Evolutionary conservation across 1,140 invertebrate species (phyloP).

Genomic region (Drosophila suzukii): DNA sequence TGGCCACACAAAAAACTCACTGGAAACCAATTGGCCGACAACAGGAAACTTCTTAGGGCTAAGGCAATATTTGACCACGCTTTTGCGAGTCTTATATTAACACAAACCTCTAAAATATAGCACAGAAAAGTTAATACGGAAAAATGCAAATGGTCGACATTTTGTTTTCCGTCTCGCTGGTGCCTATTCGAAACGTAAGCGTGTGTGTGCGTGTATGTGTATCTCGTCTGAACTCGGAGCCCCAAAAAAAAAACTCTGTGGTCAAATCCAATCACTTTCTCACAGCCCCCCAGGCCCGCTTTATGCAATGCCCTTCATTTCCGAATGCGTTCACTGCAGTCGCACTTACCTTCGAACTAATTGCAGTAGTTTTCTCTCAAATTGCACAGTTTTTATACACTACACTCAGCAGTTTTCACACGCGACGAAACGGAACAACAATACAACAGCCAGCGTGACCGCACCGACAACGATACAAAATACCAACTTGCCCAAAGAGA

Average conservation of each 20-base stretch:
- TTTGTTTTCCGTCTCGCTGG: constrained; percentile 80
- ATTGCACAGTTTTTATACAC: constrained; percentile 70
- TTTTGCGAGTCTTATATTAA: constrained; percentile 4
- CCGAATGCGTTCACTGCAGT: neutral
- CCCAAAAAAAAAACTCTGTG: constrained; percentile 25
- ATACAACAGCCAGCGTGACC: constrained; percentile 40
- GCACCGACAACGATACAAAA: neutral
- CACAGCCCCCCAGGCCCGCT: neutral
- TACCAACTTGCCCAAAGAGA: too few relatives aligned
- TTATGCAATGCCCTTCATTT: neutral
- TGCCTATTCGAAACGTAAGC: constrained; percentile 63
- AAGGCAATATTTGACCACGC: neutral
- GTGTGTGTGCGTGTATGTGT: constrained; percentile 42
- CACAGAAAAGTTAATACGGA: constrained; percentile 51
- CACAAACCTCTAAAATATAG: constrained; percentile 24
- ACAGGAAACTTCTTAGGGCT: neutral
- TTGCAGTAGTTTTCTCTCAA: constrained; percentile 29
- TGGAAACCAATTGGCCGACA: neutral
- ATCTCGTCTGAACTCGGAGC: constrained; percentile 62
- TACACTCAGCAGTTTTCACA: constrained; percentile 53
- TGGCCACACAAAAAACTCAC: constrained; percentile 30
- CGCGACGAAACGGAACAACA: constrained; percentile 72
- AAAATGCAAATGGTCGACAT: constrained; percentile 77
- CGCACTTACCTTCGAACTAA: constrained; percentile 61
- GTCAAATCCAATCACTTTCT: neutral